phyloP scores from a whole-genome alignment of 2,888 invertebrate genomes.

The Portevinia maculata region DNA sequence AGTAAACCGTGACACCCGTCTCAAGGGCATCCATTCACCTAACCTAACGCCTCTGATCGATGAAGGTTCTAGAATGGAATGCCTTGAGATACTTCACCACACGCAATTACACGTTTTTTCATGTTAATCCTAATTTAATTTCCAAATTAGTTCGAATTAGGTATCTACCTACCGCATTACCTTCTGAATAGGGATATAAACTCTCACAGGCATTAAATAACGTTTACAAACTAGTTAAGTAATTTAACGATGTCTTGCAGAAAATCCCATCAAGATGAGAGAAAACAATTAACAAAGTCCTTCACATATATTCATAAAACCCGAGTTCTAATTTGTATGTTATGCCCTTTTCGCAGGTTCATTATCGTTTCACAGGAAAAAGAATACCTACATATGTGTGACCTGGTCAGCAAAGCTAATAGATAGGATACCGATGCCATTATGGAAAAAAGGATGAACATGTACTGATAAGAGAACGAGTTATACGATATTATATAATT shows the following conservation, averaged over 20 bases:
- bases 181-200: too few species aligned
- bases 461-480: conserved; percentile 58
- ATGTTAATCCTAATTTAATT: too few species aligned
- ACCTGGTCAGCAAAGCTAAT: conserved; percentile 47
- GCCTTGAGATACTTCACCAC: too few species aligned
- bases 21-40: too few species aligned
- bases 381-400: conserved; percentile 16
- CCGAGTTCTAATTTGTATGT: conserved; percentile 21
- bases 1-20: too few species aligned
- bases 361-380: conserved; percentile 19
- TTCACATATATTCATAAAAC: conserved; percentile 16
- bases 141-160: too few species aligned
- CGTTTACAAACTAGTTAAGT: not conserved
- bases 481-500: conserved; percentile 16
- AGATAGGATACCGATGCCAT: conserved; percentile 29
- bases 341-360: conserved; percentile 12
- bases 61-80: too few species aligned
- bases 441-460: conserved; percentile 18
- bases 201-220: not conserved
- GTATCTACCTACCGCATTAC: too few species aligned
- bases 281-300: conserved; percentile 24
- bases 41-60: too few species aligned
- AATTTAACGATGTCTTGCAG: not conserved
- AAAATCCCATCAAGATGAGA: conserved; percentile 26
- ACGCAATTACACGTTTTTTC: too few species aligned